Percentiles rank a stretch among this genome's conserved stretches.
Conservation (phyloP, 1,140 invertebrate species). For the Diorhabda elongata region DNA sequence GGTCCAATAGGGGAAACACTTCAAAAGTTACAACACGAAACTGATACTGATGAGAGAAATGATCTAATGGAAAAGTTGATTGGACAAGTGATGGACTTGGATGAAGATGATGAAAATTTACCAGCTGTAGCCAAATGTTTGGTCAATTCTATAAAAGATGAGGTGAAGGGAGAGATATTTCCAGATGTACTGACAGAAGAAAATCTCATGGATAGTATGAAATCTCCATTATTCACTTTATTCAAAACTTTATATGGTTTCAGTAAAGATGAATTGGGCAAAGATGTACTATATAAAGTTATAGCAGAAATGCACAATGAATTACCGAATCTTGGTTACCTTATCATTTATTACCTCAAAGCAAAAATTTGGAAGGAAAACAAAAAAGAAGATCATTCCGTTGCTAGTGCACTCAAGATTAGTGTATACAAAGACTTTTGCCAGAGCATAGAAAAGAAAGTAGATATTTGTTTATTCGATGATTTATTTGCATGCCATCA, state of each 20-base stretch:
- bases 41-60: conserved; percentile 62
- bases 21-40: conserved; percentile 55
- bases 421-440: conserved; percentile 84
- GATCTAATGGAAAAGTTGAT: conserved; percentile 68
- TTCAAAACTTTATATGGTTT: conserved; percentile 67
- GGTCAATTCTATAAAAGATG: conserved; percentile 52
- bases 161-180: conserved; percentile 51
- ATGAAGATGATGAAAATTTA: conserved; percentile 50
- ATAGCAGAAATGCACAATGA: conserved; percentile 66
- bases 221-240: conserved; percentile 75
- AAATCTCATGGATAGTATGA: conserved; percentile 69
- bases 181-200: conserved; percentile 53
- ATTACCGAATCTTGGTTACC: conserved; percentile 72
- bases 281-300: conserved; percentile 67
- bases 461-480: conserved; percentile 68
- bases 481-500: conserved; percentile 86
- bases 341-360: conserved; percentile 83
- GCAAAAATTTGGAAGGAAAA: conserved; percentile 61
- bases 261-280: conserved; percentile 71
- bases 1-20: conserved; percentile 32
- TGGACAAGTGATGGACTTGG: conserved; percentile 62
- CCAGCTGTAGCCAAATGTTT: conserved; percentile 53
- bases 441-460: conserved; percentile 71
- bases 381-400: conserved; percentile 56
- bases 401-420: conserved; percentile 71